These are phyloP conservation scores for Heliconius nattereri DNA, from an alignment of 1,140 invertebrate genomes.

Conservation along the genomic window DNA sequence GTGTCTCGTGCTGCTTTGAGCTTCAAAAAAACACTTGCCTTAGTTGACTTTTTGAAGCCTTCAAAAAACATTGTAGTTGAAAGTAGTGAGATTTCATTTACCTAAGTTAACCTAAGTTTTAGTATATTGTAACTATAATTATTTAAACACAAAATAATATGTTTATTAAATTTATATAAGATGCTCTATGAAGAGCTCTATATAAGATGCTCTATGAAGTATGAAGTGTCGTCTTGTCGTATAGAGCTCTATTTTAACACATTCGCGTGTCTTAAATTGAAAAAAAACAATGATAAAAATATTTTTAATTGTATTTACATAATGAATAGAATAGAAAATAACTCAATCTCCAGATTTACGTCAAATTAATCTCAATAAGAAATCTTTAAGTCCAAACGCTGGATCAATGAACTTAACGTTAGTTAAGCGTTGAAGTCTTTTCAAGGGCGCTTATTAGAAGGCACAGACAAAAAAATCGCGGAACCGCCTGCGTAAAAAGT, in stretches of 20 bases:
- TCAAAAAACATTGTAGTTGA: not conserved
- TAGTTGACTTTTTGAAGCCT: not conserved
- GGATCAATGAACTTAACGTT: constrained; percentile 67
- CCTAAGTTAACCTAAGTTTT: too few relatives aligned
- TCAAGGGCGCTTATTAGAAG: constrained; percentile 73
- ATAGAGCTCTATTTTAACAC: not conserved
- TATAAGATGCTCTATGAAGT: not conserved
- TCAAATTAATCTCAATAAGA: constrained; percentile 31
- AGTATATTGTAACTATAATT: too few relatives aligned
- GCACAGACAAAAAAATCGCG: constrained; percentile 56
- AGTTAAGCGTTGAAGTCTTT: constrained; percentile 77
- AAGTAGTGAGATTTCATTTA: too few relatives aligned
- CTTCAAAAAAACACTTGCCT: not conserved
- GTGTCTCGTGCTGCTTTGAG: not conserved
- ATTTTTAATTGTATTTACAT: not conserved
- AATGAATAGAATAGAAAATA: constrained; percentile 1
- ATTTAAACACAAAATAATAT: too few relatives aligned
- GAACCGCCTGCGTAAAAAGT: constrained; percentile 44
- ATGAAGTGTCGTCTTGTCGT: not conserved
- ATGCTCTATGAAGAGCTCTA: not conserved
- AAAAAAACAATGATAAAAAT: not conserved
- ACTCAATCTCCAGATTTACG: constrained; percentile 24
- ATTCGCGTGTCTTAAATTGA: not conserved
- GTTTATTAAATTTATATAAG: too few relatives aligned
- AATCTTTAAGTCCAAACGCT: constrained; percentile 35